These are phyloP conservation scores for Proteles cristata DNA, from an alignment of 2,113 vertebrate species.

Conservation along the genomic window DNA sequence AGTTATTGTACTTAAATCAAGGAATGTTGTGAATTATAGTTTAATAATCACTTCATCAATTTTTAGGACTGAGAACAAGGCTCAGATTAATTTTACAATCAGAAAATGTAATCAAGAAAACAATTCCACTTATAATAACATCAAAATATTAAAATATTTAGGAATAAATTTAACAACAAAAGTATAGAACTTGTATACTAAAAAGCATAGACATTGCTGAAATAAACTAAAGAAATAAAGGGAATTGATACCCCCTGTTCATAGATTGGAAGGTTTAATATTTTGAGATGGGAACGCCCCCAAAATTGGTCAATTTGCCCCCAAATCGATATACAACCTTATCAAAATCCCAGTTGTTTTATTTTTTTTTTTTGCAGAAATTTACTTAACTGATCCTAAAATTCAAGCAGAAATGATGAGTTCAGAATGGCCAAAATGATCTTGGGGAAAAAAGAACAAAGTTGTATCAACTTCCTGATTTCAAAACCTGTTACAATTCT, in stretches of 20 bases:
- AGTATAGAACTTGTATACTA: not conserved
- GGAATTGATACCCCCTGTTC: not conserved
- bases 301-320: not conserved
- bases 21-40: not conserved
- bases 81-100: not conserved
- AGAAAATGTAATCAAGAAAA: not conserved
- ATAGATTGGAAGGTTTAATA: not conserved
- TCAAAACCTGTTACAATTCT: not conserved
- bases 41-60: not conserved
- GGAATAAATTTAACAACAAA: not conserved
- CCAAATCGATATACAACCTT: not conserved
- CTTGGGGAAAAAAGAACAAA: not conserved
- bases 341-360: not conserved
- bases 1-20: not conserved
- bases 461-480: not conserved
- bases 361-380: not conserved
- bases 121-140: not conserved
- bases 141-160: not conserved
- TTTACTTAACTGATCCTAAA: not conserved
- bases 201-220: not conserved
- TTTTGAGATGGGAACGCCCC: not conserved
- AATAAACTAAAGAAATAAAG: not conserved
- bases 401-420: not conserved
- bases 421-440: not conserved
- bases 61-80: not conserved